Percentiles rank a stretch among this genome's conserved stretches.
These are phyloP conservation scores for Scaptomyza reducta DNA, from an alignment of 2,888 invertebrate species.

Conservation along the genomic window DNA sequence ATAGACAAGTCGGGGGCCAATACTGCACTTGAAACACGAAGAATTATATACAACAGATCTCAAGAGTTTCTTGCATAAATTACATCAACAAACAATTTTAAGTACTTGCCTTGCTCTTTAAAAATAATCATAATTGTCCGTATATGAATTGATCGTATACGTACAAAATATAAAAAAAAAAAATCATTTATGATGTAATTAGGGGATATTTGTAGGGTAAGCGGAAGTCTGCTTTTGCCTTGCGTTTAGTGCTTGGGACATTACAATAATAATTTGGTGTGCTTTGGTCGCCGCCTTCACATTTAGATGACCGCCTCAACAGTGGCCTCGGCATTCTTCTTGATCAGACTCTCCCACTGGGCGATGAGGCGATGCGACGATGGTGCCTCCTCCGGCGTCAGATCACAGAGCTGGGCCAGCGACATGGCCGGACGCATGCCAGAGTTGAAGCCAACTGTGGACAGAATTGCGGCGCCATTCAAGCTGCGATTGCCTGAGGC, in stretches of 20 bases:
- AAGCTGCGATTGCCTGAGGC: conserved; percentile 64
- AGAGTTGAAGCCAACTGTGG: conserved; percentile 80
- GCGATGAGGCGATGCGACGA: conserved; percentile 90
- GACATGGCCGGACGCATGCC: conserved; percentile 88
- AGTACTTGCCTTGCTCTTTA: conserved; percentile 54
- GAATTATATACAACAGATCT: conserved; percentile 68
- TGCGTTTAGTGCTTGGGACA: conserved; percentile 56
- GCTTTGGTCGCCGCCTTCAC: conserved; percentile 36
- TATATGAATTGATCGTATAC: background rate
- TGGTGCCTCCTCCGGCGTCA: conserved; percentile 88
- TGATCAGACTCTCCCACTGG: conserved; percentile 92
- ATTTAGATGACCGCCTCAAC: conserved; percentile 62
- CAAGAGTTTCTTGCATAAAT: conserved; percentile 34
- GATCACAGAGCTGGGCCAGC: conserved; percentile 88
- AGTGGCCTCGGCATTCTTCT: conserved; percentile 83
- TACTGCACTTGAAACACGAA: conserved; percentile 66
- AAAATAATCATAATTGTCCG: conserved; percentile 70
- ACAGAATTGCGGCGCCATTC: conserved; percentile 37
- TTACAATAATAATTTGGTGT: conserved; percentile 76
- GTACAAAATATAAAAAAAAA: conserved; percentile 36
- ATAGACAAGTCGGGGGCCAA: conserved; percentile 44
- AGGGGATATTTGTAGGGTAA: background rate
- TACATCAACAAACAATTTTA: conserved; percentile 37
- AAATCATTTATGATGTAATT: conserved; percentile 9
- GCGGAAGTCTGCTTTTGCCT: background rate